phyloP scores from a whole-genome alignment of 2,888 invertebrate species.

The Sycophila texana region DNA sequence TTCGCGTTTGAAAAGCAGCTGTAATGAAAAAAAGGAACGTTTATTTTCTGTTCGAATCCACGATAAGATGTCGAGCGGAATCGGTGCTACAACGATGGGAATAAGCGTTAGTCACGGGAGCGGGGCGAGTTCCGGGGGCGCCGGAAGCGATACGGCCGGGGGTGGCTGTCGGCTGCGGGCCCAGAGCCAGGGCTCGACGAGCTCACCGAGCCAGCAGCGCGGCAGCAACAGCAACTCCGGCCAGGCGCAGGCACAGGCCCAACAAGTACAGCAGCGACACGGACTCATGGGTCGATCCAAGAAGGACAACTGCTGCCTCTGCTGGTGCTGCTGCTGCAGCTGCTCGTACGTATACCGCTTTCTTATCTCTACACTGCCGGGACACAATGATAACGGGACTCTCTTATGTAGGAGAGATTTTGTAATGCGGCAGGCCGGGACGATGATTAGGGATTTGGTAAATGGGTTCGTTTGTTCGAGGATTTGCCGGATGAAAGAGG shows the following conservation, averaged over 20 bases:
- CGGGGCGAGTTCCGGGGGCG: conserved; percentile 67
- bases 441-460: no score
- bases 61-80: conserved; percentile 73
- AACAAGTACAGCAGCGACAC: conserved; percentile 73
- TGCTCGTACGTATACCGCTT: conserved; percentile 77
- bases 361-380: conserved; percentile 57
- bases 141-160: conserved; percentile 55
- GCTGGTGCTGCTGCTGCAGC: conserved; percentile 81
- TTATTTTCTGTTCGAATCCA: not conserved
- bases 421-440: no score
- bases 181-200: conserved; percentile 68
- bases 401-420: not conserved
- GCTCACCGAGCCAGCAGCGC: conserved; percentile 63
- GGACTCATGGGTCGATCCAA: conserved; percentile 77
- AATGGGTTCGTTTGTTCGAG: no score
- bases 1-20: not conserved
- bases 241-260: conserved; percentile 66
- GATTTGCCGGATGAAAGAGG: no score
- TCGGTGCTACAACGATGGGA: conserved; percentile 74
- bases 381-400: not conserved
- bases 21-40: not conserved
- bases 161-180: conserved; percentile 72
- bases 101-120: conserved; percentile 74
- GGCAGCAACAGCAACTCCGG: conserved; percentile 65
- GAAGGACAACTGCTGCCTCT: conserved; percentile 80